Base-by-base conservation (phyloP, 2,113 vertebrate species). In the Nycticorax nycticorax region DNA sequence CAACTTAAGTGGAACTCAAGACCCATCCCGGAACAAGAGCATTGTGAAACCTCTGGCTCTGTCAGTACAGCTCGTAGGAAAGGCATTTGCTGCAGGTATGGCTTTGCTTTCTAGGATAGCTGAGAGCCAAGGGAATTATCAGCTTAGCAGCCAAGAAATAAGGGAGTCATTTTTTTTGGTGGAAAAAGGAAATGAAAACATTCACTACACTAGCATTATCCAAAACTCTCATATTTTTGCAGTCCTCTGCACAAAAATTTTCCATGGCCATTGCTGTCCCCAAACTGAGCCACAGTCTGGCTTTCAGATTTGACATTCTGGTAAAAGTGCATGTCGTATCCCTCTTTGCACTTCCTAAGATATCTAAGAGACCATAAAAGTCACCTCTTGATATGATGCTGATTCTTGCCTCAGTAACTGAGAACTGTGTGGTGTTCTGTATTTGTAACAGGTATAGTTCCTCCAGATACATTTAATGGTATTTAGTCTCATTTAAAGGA, bases 71-170 rank as follows among this genome's bases (percentile, higher is more conserved):
- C 98, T 98, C 7, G 98, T 98, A 93, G 98, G 98, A 97, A 99
- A 99, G 98, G 97, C 98, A 15, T 98, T 98, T 94, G 97, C 98
- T 77, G 97, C 99, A 98, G 99, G 99, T 99, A 97, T 92, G 73
- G 60, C 91, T 95, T 94, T 89, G 64, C 56, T 95, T 94, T 93
- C 78, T 88, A 45, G 26, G n/a, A 18, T 23, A 62, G 14, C 57
- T 82, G 67, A 43, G 27, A 76, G 60, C 12, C 52, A 77, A 73
- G 24, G n/a, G 71, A 95, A 60, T 52, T 64, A 81, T 10, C 35
- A 64, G 12, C 15, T 57, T 72, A 79, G 71, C 13, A 85, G 79
- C 9, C 50, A 87, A 73, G 68, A 89, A 81, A 73, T 60, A 72
- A 79, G 19, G 27, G 22, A 71, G 17, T 47, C 3, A 27, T 73